Base-by-base conservation (phyloP, 2,113 vertebrate species). In the Falcunculus frontatus region DNA sequence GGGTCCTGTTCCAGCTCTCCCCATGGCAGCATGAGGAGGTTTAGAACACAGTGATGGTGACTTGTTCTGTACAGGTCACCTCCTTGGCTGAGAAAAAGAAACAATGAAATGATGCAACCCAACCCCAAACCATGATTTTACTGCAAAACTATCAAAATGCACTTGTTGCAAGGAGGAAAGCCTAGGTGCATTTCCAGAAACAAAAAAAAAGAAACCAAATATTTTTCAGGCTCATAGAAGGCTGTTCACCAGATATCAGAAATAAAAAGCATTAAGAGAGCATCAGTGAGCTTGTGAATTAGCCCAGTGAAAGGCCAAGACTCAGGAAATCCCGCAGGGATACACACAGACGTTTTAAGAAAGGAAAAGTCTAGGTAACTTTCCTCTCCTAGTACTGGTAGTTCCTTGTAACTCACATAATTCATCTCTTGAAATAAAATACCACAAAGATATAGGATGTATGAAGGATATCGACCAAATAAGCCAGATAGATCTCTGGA, bases 1-100 rank as follows among this genome's bases (percentile, higher is more conserved):
- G 4, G 22, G 7, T 30, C 35, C 23, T 55, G 13, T 8, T 67
- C 57, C 57, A 52, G 35, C 21, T 84, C 7, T 90, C 19, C 27
- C 16, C 47, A 56, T 0, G 0, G 52, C 26, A 76, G 76, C 0
- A 0, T 29, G 15, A 84, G 35, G 35, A 37, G 42, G 16, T 44
- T 89, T 8, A 75, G 39, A 56, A 46, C 52, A 63, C 64, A 53
- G 13, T 41, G 56, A 32, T 4, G 0, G 35, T 25, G 27, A 39
- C 9, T 42, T 72, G 21, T 44, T 75, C 56, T 75, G 47, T 32
- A 33, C 20, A 56, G 20, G 44, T 65, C 20, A 35, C 16, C 33
- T 33, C 23, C 10, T 9, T 59, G 56, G 26, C 37, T 63, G 14
- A 72, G 49, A 63, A 90, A 69, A 79, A 72, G 12, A 68, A 83